Evolutionary conservation across 2,888 invertebrate genomes (phyloP).

Genomic region (Athalia cordata): DNA sequence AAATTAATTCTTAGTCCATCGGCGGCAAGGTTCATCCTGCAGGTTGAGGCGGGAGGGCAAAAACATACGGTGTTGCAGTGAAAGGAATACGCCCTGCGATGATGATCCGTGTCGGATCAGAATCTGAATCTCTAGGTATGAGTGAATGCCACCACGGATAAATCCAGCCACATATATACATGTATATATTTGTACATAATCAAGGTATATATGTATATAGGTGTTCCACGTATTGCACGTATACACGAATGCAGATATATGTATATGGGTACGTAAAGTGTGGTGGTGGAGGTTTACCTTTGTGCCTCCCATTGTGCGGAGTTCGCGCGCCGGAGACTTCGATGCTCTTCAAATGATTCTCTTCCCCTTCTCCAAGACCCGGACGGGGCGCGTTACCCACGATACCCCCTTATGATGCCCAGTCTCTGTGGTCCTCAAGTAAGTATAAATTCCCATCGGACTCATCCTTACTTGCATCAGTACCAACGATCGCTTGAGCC

Average conservation of each 20-base stretch:
- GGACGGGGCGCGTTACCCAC: slow-evolving; percentile 42
- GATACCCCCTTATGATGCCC: slow-evolving; percentile 32
- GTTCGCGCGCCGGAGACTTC: slow-evolving; percentile 48
- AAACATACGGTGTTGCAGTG: slow-evolving; percentile 53
- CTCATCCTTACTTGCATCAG: slow-evolving; percentile 50
- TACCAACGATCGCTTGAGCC: slow-evolving; percentile 48
- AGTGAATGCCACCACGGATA: not conserved
- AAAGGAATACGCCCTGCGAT: slow-evolving; percentile 69
- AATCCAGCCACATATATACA: not conserved
- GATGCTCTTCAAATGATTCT: slow-evolving; percentile 15
- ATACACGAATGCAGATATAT: slow-evolving; percentile 30
- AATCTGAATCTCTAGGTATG: slow-evolving; percentile 38
- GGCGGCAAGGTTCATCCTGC: no score
- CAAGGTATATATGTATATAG: slow-evolving; percentile 30
- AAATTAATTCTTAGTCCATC: no score
- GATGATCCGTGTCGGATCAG: slow-evolving; percentile 64
- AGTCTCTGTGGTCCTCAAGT: slow-evolving; percentile 49
- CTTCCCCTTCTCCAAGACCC: slow-evolving; percentile 26
- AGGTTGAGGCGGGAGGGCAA: no score
- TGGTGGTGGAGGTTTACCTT: slow-evolving; percentile 47
- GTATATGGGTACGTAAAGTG: slow-evolving; percentile 46
- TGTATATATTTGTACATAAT: not conserved
- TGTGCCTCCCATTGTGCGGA: slow-evolving; percentile 47
- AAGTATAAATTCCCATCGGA: slow-evolving; percentile 58
- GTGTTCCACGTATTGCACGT: slow-evolving; percentile 46